These are phyloP conservation scores for Potorous gilbertii DNA, from an alignment of 2,797 vertebrate genomes.

Conservation along the genomic window DNA sequence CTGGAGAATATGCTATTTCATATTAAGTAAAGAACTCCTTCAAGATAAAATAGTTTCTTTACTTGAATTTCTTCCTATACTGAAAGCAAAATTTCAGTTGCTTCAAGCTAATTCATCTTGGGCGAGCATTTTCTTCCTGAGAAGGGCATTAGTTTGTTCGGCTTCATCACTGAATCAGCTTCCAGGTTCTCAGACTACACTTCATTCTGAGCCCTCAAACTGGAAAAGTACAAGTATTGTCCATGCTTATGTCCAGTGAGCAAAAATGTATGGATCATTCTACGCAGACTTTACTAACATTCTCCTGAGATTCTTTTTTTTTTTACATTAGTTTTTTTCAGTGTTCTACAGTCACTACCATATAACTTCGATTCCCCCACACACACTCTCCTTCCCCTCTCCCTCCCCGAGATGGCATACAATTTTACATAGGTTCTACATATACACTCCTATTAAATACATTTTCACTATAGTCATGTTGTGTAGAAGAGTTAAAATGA, in stretches of 20 bases:
- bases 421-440: too few relatives aligned
- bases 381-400: too few relatives aligned
- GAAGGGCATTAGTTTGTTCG: conserved; percentile 8
- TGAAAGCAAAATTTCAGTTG: conserved; percentile 27
- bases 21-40: conserved; percentile 55
- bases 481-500: too few relatives aligned
- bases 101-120: conserved; percentile 57
- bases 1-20: conserved; percentile 59
- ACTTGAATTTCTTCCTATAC: conserved; percentile 56
- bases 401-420: too few relatives aligned
- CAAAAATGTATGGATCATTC: background rate
- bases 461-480: too few relatives aligned
- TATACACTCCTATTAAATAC: too few relatives aligned
- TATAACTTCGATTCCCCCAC: too few relatives aligned
- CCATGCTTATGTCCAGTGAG: conserved; percentile 13
- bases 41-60: conserved; percentile 61
- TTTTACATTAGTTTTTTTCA: too few relatives aligned
- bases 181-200: conserved; percentile 34
- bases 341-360: too few relatives aligned
- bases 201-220: conserved; percentile 34
- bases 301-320: background rate
- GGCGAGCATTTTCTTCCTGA: conserved; percentile 50
- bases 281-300: background rate
- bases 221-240: background rate
- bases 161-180: conserved; percentile 53